Evolutionary conservation across 2,113 vertebrate species (phyloP).

Genomic region (Clarias magur): DNA sequence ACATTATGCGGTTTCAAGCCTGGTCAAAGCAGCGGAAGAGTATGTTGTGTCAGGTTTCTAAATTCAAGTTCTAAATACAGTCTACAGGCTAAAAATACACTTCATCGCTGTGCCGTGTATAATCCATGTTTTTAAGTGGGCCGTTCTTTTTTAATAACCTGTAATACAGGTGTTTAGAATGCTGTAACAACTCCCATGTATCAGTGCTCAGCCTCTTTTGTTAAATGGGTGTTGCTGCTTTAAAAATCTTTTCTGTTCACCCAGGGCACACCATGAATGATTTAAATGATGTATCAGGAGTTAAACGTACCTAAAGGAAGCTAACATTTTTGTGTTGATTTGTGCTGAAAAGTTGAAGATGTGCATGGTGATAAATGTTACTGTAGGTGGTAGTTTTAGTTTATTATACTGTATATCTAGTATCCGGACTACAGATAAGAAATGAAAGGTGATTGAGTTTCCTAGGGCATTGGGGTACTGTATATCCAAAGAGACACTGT

Average conservation of each 20-base stretch:
- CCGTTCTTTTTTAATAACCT: conserved; percentile 23
- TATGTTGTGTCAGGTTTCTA: background rate
- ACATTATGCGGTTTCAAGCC: background rate
- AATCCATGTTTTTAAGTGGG: background rate
- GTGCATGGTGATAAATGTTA: background rate
- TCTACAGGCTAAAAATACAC: background rate
- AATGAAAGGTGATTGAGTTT: background rate
- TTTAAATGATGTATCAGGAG: background rate
- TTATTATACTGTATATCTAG: background rate
- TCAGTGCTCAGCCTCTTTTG: background rate
- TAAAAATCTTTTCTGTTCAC: background rate
- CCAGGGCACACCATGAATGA: background rate
- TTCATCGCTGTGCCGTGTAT: background rate
- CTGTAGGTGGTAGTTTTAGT: background rate
- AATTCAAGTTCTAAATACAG: background rate
- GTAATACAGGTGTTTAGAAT: conserved; percentile 11
- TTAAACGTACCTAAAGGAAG: background rate
- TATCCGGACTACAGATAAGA: background rate
- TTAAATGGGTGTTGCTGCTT: background rate
- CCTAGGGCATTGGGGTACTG: too few species aligned
- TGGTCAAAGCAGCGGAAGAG: background rate
- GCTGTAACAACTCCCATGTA: background rate
- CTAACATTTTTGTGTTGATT: background rate
- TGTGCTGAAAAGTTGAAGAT: background rate
- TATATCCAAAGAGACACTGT: background rate